A percentile compares a stretch with the other conserved stretches of the same genome.
phyloP scores from a whole-genome alignment of 1,140 invertebrate species.

The Pararge aegeria region DNA sequence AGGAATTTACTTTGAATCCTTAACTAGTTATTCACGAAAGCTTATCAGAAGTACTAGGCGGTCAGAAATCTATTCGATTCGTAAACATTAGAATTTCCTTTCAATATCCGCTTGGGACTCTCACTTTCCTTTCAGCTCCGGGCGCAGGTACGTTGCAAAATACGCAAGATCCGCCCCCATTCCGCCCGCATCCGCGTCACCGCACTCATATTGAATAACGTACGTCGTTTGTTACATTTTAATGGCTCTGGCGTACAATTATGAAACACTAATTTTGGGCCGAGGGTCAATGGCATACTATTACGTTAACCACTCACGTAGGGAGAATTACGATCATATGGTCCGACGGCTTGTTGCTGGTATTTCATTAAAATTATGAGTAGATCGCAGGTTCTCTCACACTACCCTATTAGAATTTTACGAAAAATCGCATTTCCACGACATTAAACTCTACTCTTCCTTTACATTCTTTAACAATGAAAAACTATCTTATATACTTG shows the following conservation, averaged over 20 bases:
- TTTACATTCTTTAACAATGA: no score
- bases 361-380: no score
- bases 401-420: no score
- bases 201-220: conserved; percentile 5
- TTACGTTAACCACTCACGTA: conserved; percentile 7
- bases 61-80: not conserved
- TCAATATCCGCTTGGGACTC: conserved; percentile 31
- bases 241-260: conserved; percentile 15
- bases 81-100: conserved; percentile 18
- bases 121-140: conserved; percentile 50
- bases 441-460: no score
- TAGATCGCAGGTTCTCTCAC: no score
- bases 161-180: conserved; percentile 53
- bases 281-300: conserved; percentile 49
- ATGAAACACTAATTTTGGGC: conserved; percentile 31
- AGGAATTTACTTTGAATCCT: no score
- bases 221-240: conserved; percentile 15
- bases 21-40: not conserved
- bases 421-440: no score
- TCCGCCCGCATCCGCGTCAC: conserved; percentile 38
- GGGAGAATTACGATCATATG: not conserved
- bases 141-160: conserved; percentile 53
- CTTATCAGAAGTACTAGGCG: not conserved
- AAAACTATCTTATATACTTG: no score
- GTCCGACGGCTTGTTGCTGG: not conserved